phyloP scores from a whole-genome alignment of 1,140 invertebrate genomes.

The Brachionus rotundiformis region DNA sequence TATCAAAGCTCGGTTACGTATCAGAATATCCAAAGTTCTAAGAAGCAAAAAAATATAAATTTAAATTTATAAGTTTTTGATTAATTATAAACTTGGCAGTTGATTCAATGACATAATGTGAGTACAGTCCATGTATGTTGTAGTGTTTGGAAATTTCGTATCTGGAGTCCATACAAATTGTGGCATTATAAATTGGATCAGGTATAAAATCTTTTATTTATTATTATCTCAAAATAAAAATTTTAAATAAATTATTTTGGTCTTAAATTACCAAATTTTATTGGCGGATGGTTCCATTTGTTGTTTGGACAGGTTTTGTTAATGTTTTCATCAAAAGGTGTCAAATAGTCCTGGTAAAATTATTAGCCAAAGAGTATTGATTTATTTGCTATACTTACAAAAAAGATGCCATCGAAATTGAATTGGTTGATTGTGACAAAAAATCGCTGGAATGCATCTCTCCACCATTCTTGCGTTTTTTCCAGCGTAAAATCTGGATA shows the following conservation, averaged over 20 bases:
- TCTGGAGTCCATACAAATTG: slow-evolving; percentile 45
- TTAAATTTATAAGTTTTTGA: too few relatives aligned
- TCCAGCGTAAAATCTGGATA: slow-evolving; percentile 83
- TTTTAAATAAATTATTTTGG: too few relatives aligned
- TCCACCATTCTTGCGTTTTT: slow-evolving; percentile 74
- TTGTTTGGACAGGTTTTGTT: slow-evolving; percentile 49
- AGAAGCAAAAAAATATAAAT: background rate
- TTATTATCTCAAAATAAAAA: too few relatives aligned
- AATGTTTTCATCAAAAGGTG: slow-evolving; percentile 26
- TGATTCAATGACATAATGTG: slow-evolving; percentile 35
- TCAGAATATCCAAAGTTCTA: slow-evolving; percentile 25
- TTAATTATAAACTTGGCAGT: too few relatives aligned
- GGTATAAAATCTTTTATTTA: slow-evolving; percentile 33
- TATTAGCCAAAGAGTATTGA: too few relatives aligned
- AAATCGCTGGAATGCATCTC: slow-evolving; percentile 71
- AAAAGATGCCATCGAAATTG: slow-evolving; percentile 38
- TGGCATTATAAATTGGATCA: slow-evolving; percentile 30
- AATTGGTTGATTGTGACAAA: slow-evolving; percentile 6
- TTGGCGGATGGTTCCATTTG: slow-evolving; percentile 50
- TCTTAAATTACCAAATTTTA: slow-evolving; percentile 38
- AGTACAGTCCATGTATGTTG: slow-evolving; percentile 41
- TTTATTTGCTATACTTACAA: too few relatives aligned
- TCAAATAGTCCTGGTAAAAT: slow-evolving; percentile 39
- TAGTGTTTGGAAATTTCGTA: slow-evolving; percentile 41
- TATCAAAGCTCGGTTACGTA: slow-evolving; percentile 18